Evolutionary conservation across 2,888 invertebrate species (phyloP).

Genomic region (Hoplodrina blanda): DNA sequence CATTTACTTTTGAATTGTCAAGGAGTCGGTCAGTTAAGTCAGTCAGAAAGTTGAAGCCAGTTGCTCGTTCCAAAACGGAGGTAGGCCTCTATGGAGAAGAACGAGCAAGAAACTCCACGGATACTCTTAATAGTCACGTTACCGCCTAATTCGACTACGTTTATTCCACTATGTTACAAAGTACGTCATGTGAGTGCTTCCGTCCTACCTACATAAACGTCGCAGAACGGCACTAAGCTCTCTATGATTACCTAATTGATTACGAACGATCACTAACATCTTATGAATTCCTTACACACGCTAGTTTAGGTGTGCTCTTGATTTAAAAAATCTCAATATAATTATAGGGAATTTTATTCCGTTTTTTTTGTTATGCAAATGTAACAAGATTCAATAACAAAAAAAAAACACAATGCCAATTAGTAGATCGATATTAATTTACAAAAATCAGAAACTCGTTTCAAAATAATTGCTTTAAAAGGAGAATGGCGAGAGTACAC

Average conservation of each 20-base stretch:
- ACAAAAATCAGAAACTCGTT: background rate
- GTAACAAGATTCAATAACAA: background rate
- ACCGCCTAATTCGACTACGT: background rate
- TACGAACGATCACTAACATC: too few relatives aligned
- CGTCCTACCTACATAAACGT: background rate
- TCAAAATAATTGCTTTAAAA: background rate
- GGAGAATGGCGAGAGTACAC: too few relatives aligned
- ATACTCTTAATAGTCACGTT: background rate
- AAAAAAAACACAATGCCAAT: background rate
- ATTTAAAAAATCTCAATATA: too few relatives aligned
- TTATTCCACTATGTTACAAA: background rate
- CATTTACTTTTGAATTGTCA: too few relatives aligned
- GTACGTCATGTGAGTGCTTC: slow-evolving; percentile 10
- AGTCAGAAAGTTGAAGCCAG: too few relatives aligned
- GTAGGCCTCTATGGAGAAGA: too few relatives aligned
- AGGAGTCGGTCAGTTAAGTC: too few relatives aligned
- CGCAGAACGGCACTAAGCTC: background rate
- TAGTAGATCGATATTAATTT: background rate
- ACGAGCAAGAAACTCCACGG: too few relatives aligned
- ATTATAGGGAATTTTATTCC: too few relatives aligned
- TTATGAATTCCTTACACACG: background rate
- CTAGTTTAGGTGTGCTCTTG: background rate
- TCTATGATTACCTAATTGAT: background rate
- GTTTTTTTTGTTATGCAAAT: too few relatives aligned
- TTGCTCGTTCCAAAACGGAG: too few relatives aligned